Base-by-base conservation (phyloP, 1,140 invertebrate genomes). In the Nixonia krombeini region DNA sequence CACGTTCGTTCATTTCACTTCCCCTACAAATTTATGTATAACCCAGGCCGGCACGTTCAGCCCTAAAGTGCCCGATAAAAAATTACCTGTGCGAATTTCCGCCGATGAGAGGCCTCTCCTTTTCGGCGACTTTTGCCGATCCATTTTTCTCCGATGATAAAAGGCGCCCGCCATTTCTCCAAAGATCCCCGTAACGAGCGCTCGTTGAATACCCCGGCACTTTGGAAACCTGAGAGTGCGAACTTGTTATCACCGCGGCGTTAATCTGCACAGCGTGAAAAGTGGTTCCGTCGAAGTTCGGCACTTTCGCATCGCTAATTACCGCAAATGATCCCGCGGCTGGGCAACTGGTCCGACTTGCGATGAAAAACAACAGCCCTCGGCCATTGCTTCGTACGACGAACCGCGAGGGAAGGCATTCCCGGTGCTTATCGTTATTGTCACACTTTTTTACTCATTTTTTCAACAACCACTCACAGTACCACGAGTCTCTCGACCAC, bases 71-170 rank as follows among this genome's bases (percentile, higher is more conserved):
- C n/a, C n/a, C n/a, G n/a, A n/a, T n/a, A n/a, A n/a, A n/a, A n/a
- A 50, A 51, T 40, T 67, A 82, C 78, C 78, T 53, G 73, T 42
- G 26, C 55, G 55, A 12, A 42, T 42, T 29, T 79, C 72, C 2
- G 46, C 62, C 0, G 63, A 64, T 2, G 62, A 58, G 5, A 78
- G 47, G 16, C 67, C 71, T 56, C 73, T 70, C 47, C 72, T 76
- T 17, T 46, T 68, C 5, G 70, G 65, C 28, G 55, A 55, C 44
- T 51, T 70, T 47, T 49, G 38, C 49, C 42, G 46, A n/a, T 69
- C 49, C 59, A 75, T 59, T 40, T 61, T 61, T 25, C 9, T 44
- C 1, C 28, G 47, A 42, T 49, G 33, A 23, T 55, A 47, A 45
- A 51, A 6, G 23, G 47, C 46, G 46, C 55, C 73, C 50, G 63